Percentiles rank a stretch among this genome's conserved stretches.
phyloP scores from a whole-genome alignment of 2,113 vertebrate species.

The Pomatorhinus ruficollis region DNA sequence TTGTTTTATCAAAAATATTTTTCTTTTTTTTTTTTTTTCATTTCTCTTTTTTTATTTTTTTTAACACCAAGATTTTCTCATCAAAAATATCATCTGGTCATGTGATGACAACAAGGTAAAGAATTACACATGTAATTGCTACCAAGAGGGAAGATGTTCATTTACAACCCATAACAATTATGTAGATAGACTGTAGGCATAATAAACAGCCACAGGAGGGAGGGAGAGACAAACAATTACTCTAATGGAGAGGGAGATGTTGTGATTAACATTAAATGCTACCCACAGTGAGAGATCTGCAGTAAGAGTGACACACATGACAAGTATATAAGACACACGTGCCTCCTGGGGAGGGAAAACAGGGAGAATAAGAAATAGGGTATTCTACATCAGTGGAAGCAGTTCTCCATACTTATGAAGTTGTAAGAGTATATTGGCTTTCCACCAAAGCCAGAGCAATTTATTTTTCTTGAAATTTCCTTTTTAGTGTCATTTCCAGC shows the following conservation, averaged over 20 bases:
- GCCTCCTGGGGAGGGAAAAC: neutral
- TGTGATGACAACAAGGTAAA: constrained; percentile 53
- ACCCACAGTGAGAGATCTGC: neutral
- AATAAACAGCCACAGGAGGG: constrained; percentile 68
- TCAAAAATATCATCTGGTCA: constrained; percentile 17
- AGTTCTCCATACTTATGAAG: neutral
- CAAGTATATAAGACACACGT: neutral
- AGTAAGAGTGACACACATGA: neutral
- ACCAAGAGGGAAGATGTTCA: constrained; percentile 34
- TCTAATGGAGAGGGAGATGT: constrained; percentile 68
- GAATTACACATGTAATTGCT: constrained; percentile 39
- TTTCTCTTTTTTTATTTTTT: neutral
- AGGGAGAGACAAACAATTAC: constrained; percentile 71
- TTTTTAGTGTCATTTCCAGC: neutral
- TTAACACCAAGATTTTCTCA: neutral
- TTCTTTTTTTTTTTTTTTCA: neutral
- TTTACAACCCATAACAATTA: constrained; percentile 59
- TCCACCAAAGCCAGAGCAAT: neutral
- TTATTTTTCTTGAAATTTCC: neutral
- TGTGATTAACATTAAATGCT: constrained; percentile 58
- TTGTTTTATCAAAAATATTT: neutral
- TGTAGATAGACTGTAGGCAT: constrained; percentile 65
- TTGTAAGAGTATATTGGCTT: neutral
- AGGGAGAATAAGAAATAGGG: neutral
- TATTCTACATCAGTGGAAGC: neutral